These are phyloP conservation scores for Nesoenas mayeri DNA, from an alignment of 2,113 vertebrate species.

Conservation along the genomic window DNA sequence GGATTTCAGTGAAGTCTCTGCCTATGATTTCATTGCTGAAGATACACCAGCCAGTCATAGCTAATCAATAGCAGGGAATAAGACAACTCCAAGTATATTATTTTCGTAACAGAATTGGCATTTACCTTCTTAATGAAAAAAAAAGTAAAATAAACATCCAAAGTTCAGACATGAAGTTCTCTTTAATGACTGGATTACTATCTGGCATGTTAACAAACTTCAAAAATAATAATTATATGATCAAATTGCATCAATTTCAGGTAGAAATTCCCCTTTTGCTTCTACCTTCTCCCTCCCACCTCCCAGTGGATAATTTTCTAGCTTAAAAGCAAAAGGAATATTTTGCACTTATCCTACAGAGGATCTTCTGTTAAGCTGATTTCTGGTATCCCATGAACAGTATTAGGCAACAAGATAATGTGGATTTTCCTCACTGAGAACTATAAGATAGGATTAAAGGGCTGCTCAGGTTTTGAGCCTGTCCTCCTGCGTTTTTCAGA, in stretches of 20 bases:
- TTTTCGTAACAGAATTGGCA: neutral
- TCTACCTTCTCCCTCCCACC: neutral
- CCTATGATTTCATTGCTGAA: neutral
- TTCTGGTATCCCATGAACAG: constrained; percentile 34
- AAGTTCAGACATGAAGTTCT: neutral
- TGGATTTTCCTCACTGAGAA: constrained; percentile 32
- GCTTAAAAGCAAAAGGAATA: constrained; percentile 17
- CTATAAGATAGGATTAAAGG: constrained; percentile 31
- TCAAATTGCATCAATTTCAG: neutral
- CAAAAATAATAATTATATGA: neutral
- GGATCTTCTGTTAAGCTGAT: constrained; percentile 50
- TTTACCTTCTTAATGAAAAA: neutral
- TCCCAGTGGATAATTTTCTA: neutral
- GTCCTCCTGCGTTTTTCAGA: neutral
- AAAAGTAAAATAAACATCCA: neutral
- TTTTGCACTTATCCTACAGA: neutral
- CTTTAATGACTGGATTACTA: neutral
- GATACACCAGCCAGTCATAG: neutral
- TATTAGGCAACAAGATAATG: constrained; percentile 41
- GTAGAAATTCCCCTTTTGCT: neutral
- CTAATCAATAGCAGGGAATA: neutral
- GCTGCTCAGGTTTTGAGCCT: constrained; percentile 12
- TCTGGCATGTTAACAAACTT: neutral
- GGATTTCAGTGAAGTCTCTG: neutral
- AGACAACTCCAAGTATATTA: neutral